Evolutionary conservation across 1,140 invertebrate genomes (phyloP).

Genomic region (Drosophila equinoxialis): DNA sequence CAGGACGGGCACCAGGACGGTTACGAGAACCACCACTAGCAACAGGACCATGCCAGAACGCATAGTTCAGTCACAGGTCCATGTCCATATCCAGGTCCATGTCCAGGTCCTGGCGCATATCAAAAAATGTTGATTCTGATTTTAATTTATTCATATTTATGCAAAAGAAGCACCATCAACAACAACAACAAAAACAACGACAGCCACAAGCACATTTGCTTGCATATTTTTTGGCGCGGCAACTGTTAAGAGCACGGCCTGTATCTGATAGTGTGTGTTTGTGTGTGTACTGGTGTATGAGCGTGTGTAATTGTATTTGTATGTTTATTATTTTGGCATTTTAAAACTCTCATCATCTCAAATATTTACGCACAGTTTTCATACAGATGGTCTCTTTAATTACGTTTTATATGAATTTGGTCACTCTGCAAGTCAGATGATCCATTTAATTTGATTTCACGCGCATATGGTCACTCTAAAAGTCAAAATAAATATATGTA

Average conservation of each 20-base stretch:
- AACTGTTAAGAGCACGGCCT: constrained; percentile 5
- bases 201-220: constrained; percentile 26
- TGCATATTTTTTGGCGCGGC: constrained; percentile 41
- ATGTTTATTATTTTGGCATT: constrained; percentile 60
- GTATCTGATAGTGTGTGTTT: constrained; percentile 4
- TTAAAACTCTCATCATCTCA: constrained; percentile 39
- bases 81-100: constrained; percentile 12
- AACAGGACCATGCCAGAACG: constrained; percentile 3
- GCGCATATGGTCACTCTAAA: neutral
- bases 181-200: constrained; percentile 29
- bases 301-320: constrained; percentile 13
- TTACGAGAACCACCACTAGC: neutral
- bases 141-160: constrained; percentile 81
- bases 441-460: neutral
- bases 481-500: neutral
- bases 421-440: neutral
- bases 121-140: constrained; percentile 74
- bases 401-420: neutral
- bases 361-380: constrained; percentile 2
- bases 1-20: constrained; percentile 20
- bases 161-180: constrained; percentile 67
- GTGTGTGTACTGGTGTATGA: neutral
- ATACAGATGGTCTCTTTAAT: neutral
- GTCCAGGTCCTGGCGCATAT: constrained; percentile 57
- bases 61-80: constrained; percentile 12